Conservation (phyloP, 1,140 invertebrate species). For the Cotesia glomerata region DNA sequence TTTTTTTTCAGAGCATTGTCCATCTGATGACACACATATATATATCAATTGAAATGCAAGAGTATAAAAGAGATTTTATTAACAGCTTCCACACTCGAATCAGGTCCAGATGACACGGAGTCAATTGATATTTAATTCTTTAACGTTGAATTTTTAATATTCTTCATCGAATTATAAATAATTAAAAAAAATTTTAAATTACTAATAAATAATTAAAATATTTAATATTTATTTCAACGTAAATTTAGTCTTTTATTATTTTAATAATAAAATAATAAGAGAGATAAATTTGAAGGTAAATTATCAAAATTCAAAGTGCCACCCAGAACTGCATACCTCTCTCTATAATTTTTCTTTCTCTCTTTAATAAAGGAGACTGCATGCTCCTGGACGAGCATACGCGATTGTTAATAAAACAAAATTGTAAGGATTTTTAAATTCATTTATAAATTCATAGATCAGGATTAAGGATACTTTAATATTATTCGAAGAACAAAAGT, state of each 20-base stretch:
- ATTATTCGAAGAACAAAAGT: too few species aligned
- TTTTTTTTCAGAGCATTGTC: too few species aligned
- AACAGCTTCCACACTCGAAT: constrained; percentile 53
- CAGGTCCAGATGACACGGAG: constrained; percentile 63
- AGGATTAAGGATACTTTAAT: too few species aligned
- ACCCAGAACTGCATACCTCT: constrained; percentile 64
- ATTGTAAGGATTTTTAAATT: constrained; percentile 41
- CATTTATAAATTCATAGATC: constrained; percentile 22
- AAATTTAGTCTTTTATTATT: background rate
- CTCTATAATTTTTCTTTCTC: constrained; percentile 40
- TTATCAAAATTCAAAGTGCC: constrained; percentile 60
- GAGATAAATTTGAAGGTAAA: constrained; percentile 39
- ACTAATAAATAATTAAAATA: too few species aligned
- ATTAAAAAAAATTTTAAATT: background rate
- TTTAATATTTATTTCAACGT: background rate
- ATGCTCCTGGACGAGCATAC: constrained; percentile 51
- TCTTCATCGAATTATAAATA: background rate
- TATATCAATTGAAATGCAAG: constrained; percentile 19
- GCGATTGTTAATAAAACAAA: constrained; percentile 5
- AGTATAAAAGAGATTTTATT: constrained; percentile 31
- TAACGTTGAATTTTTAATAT: background rate
- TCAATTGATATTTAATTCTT: constrained; percentile 55
- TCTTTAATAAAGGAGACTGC: constrained; percentile 46
- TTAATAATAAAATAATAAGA: constrained; percentile 16
- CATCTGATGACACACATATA: too few species aligned